Percentiles rank a stretch among this genome's conserved stretches.
Conservation (phyloP, 2,888 invertebrate species). For the Netelia virgata region DNA sequence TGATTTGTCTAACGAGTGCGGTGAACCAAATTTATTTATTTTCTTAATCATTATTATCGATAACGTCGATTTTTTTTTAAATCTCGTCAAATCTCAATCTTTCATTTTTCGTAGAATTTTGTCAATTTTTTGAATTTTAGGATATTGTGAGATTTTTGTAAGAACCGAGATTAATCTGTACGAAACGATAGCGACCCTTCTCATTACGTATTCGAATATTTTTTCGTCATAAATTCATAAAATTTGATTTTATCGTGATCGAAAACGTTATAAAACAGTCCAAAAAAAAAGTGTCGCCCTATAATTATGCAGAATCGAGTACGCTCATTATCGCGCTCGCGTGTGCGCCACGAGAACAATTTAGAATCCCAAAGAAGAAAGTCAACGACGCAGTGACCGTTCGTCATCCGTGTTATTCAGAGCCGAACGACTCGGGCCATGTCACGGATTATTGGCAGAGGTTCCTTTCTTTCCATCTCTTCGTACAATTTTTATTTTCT, state of each 20-base stretch:
- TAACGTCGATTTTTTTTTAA: too few relatives aligned
- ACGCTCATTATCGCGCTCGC: not conserved
- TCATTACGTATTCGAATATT: too few relatives aligned
- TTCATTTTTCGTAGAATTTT: too few relatives aligned
- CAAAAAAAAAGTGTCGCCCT: not conserved
- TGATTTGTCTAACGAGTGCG: constrained; percentile 1
- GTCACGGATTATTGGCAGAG: constrained; percentile 78
- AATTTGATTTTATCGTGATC: too few relatives aligned
- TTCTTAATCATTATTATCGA: too few relatives aligned
- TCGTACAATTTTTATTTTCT: not conserved
- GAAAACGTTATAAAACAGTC: not conserved
- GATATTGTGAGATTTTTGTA: too few relatives aligned
- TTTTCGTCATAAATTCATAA: too few relatives aligned
- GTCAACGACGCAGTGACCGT: constrained; percentile 62
- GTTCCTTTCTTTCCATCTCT: constrained; percentile 69
- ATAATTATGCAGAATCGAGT: not conserved
- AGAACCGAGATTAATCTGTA: not conserved
- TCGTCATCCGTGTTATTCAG: constrained; percentile 78
- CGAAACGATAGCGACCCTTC: not conserved
- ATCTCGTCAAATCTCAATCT: not conserved
- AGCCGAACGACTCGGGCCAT: constrained; percentile 78
- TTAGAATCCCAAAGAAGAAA: constrained; percentile 60
- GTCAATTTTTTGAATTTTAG: too few relatives aligned
- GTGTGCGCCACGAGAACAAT: not conserved
- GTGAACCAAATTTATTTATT: constrained; percentile 6